Percentiles rank a stretch among this genome's conserved stretches.
Evolutionary conservation across 2,113 vertebrate species (phyloP).

Genomic region (Phalacrocorax aristotelis): DNA sequence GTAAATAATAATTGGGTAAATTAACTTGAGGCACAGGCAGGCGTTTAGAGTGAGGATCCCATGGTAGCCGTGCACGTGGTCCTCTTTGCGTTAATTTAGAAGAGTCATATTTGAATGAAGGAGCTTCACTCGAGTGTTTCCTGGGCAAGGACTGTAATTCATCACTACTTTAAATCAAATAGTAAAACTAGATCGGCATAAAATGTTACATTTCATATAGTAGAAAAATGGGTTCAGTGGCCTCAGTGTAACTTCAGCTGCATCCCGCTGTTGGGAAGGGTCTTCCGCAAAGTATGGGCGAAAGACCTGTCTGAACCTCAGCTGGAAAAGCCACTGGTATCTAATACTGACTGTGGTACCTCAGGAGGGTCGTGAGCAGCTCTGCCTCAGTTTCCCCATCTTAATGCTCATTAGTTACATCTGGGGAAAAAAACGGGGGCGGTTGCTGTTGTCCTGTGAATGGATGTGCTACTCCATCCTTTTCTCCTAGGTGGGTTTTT

Average conservation of each 20-base stretch:
- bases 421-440: accelerated
- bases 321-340: not conserved
- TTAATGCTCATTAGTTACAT: not conserved
- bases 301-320: not conserved
- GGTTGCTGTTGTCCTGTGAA: not conserved
- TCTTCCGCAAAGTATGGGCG: not conserved
- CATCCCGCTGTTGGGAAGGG: not conserved
- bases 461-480: not conserved
- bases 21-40: not conserved
- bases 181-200: not conserved
- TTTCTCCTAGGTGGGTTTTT: accelerated
- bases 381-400: not conserved
- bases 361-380: not conserved
- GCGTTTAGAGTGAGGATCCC: not conserved
- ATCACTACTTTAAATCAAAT: not conserved
- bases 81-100: not conserved
- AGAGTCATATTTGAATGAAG: not conserved
- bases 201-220: not conserved
- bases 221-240: not conserved
- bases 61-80: not conserved
- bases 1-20: conserved; percentile 26
- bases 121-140: not conserved
- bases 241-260: not conserved
- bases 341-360: not conserved
- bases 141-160: not conserved